Base-by-base conservation (phyloP, 2,888 invertebrate genomes). In the Orthonychiurus folsomi region DNA sequence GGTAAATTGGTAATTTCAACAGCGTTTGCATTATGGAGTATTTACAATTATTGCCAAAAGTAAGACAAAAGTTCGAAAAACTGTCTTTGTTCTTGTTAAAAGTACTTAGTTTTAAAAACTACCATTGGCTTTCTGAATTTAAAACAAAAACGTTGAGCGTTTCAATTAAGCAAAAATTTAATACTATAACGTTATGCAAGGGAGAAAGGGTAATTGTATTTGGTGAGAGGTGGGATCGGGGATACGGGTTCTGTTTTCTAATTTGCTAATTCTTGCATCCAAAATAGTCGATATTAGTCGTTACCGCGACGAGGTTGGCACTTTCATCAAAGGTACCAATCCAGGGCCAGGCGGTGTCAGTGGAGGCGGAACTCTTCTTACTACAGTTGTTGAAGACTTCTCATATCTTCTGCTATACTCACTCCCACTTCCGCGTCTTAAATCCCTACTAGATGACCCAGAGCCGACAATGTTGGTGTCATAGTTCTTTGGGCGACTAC, bases 361-460 rank as follows among this genome's bases (percentile, higher is more conserved):
- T 27, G 69, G 69, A 50, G 72, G 72, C 12, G 72, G 72, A 50
- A 70, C 65, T 71, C 72, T 66, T 68, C 72, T 59, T 53, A 47
- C 27, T 9, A 27, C 47, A 3, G 27, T n/a, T 3, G 27, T 5
- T n/a, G 56, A 23, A 3, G 25, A 25, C 20, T 23, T 52, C 20
- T 23, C 52, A 52, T 20, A 23, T 5, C n/a, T 12, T 52, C n/a
- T 20, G 5, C 24, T 23, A 20, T 52, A 23, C 5, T 52, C 20
- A 52, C 20, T 21, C n/a, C 52, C 52, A 52, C 52, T 52, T 52
- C 52, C 52, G 3, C 52, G 5, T 37, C 37, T 37, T 5, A 37
- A 37, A 37, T 37, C 37, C 15, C 37, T 37, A 15, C 37, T 15
- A 37, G 15, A 5, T 37, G 9, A 5, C 37, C 37, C 37, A 37